phyloP scores from a whole-genome alignment of 1,140 invertebrate species.

The Fopius arisanus region DNA sequence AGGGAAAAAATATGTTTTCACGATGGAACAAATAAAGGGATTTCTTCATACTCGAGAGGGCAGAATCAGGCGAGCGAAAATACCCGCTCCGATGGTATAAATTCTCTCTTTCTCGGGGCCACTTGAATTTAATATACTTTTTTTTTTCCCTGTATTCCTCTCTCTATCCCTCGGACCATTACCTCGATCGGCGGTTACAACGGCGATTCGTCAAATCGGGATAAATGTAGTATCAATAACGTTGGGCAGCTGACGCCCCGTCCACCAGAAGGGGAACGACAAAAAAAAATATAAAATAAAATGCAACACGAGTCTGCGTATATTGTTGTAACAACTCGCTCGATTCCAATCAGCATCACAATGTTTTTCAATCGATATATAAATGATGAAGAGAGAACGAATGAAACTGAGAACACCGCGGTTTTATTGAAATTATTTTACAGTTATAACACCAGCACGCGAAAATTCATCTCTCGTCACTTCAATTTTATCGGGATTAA shows the following conservation, averaged over 20 bases:
- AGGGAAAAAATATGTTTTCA: background rate
- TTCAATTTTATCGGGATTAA: no score
- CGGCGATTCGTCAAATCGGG: slow-evolving; percentile 65
- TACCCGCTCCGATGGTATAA: background rate
- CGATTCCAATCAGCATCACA: background rate
- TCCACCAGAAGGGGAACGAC: background rate
- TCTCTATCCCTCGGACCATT: slow-evolving; percentile 55
- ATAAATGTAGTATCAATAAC: slow-evolving; percentile 68
- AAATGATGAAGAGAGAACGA: background rate
- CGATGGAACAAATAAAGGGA: slow-evolving; percentile 18
- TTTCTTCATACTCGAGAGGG: slow-evolving; percentile 5
- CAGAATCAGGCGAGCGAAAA: slow-evolving; percentile 28
- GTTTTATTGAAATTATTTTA: no score
- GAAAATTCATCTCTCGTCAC: no score
- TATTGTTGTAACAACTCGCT: background rate
- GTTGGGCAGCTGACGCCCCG: slow-evolving; percentile 61
- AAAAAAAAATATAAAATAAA: background rate
- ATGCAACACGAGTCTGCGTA: background rate
- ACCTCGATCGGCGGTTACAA: slow-evolving; percentile 48
- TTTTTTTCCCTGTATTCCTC: slow-evolving; percentile 6
- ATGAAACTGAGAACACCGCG: no score
- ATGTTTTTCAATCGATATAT: background rate
- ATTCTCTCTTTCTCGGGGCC: background rate
- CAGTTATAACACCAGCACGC: no score
- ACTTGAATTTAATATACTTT: slow-evolving; percentile 4